These are phyloP conservation scores for Cyphomyrmex costatus DNA, from an alignment of 1,140 invertebrate species.

Conservation along the genomic window DNA sequence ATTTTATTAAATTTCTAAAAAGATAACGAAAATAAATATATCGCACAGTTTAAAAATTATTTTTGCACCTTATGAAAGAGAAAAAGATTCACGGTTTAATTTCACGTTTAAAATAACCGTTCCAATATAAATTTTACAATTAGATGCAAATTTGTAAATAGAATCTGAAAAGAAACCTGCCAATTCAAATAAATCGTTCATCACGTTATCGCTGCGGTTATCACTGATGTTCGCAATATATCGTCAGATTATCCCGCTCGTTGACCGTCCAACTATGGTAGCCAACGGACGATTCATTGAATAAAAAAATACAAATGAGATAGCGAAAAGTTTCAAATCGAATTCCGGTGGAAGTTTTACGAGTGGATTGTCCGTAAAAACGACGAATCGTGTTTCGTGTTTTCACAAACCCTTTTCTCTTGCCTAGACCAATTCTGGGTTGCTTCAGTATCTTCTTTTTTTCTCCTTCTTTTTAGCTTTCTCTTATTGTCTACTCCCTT, in stretches of 20 bases:
- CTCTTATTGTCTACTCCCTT: conserved; percentile 35
- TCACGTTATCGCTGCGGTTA: conserved; percentile 37
- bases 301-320: conserved; percentile 57
- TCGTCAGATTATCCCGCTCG: conserved; percentile 50
- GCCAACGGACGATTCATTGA: conserved; percentile 21
- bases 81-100: neutral
- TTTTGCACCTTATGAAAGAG: neutral
- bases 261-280: conserved; percentile 10
- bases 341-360: conserved; percentile 60
- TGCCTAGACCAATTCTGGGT: conserved; percentile 7
- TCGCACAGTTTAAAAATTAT: neutral
- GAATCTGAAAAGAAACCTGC: neutral
- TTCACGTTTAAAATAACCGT: neutral
- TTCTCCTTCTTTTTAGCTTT: neutral
- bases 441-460: neutral
- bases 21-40: neutral
- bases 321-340: conserved; percentile 58
- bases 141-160: conserved; percentile 18
- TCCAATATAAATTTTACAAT: neutral
- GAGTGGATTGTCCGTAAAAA: conserved; percentile 56
- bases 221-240: conserved; percentile 17
- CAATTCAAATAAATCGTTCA: conserved; percentile 16
- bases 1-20: neutral
- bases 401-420: conserved; percentile 21
- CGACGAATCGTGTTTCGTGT: conserved; percentile 37